Base-by-base conservation (phyloP, 2,888 invertebrate species). In the Aspidiotus rigidus region DNA sequence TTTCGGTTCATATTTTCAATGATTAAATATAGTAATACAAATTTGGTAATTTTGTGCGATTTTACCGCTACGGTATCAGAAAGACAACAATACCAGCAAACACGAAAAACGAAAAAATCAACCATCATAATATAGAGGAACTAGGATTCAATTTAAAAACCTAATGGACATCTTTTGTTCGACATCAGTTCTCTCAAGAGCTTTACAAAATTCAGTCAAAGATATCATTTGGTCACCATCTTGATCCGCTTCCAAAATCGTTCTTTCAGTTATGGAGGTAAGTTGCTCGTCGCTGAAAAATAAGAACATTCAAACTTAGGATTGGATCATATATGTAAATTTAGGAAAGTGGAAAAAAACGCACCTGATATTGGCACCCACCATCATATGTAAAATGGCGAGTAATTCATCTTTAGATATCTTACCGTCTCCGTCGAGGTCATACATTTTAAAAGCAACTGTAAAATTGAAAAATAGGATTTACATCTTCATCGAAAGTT, bases 381-480 rank as follows among this genome's bases (percentile, higher is more conserved):
- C 99, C 99, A 99, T 98, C 97, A 98, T 98, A 77, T 98, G 97
- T 39, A 99, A 81, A 74, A 99, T 97, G 49, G 95, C 94, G 66
- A 99, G 79, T 59, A 99, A 82, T 79, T 99, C 99, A 77, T 98
- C 97, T 71, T 93, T 85, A 28, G 96, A 95, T 72, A 98, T 96
- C 77, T 89, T 86, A 75, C 95, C 93, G 80, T 99, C 98, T 78
- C 93, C 94, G 79, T 99, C 98, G 79, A 99, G 81, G 79, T 99
- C 99, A 77, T 99, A 99, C 93, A 99, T 96, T 79, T 95, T 95
- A 79, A 99, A 99, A 8, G 99, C 98, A 85, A 98, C 95, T 96
- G 80, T 17, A 84, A 84, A 28, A 3, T 56, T 7, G 3, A 40
- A 40, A 17, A 39, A 2, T 11, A 39, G 28, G 28, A 28, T 28